Conservation (phyloP, 1,140 invertebrate species). For the Nilaparvata lugens region DNA sequence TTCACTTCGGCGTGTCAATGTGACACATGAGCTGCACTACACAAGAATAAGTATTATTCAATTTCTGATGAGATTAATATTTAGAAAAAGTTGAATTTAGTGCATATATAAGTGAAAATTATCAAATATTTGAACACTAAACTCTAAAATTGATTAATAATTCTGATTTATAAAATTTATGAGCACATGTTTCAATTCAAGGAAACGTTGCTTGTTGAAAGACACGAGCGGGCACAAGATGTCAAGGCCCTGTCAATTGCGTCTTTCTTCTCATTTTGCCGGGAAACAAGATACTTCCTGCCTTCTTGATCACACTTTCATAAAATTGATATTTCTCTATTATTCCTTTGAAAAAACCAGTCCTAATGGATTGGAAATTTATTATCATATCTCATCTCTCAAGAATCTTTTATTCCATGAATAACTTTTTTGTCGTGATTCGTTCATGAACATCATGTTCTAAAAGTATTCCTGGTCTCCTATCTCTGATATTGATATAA, state of each 20-base stretch:
- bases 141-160: neutral
- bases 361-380: too few relatives aligned
- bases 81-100: too few relatives aligned
- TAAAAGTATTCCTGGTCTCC: too few relatives aligned
- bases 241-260: neutral
- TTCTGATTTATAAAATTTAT: neutral
- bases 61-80: neutral
- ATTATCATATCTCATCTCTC: too few relatives aligned
- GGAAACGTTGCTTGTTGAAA: slow-evolving; percentile 14
- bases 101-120: neutral
- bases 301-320: too few relatives aligned
- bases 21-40: slow-evolving; percentile 13
- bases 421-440: too few relatives aligned
- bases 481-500: too few relatives aligned
- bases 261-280: neutral
- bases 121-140: neutral
- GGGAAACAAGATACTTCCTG: neutral
- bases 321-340: too few relatives aligned
- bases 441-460: too few relatives aligned
- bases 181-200: slow-evolving; percentile 7
- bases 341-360: too few relatives aligned
- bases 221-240: slow-evolving; percentile 18
- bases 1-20: slow-evolving; percentile 12
- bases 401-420: too few relatives aligned
- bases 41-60: neutral